Evolutionary conservation across 2,113 vertebrate species (phyloP).

Genomic region (Paradoxurus hermaphroditus): DNA sequence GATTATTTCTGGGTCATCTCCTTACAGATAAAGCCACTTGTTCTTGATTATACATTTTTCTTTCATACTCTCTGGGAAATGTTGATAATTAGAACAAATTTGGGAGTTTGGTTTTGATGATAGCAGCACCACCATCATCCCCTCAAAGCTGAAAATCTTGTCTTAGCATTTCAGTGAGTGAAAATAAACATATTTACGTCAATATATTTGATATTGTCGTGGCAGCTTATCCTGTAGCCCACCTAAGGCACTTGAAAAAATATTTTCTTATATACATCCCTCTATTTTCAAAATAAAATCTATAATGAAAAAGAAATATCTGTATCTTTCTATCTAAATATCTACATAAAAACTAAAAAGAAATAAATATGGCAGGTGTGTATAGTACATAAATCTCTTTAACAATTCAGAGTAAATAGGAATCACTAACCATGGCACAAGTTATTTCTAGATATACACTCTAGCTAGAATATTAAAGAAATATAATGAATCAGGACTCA

Average conservation of each 20-base stretch:
- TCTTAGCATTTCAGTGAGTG: neutral
- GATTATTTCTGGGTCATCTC: neutral
- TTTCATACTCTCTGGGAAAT: neutral
- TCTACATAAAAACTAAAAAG: neutral
- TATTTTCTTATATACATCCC: neutral
- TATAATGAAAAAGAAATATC: neutral
- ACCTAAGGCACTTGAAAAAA: neutral
- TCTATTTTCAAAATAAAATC: neutral
- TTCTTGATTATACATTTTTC: neutral
- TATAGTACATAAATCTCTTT: neutral
- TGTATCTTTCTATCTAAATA: neutral
- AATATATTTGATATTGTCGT: neutral
- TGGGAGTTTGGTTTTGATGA: neutral
- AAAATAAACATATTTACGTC: neutral
- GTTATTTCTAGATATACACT: neutral
- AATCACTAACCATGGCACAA: neutral
- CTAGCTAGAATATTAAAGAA: neutral
- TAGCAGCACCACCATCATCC: neutral
- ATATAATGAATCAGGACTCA: neutral
- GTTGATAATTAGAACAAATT: neutral
- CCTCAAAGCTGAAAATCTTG: neutral
- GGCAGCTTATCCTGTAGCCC: neutral
- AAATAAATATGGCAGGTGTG: neutral
- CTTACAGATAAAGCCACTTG: neutral
- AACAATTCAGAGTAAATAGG: neutral